Base-by-base conservation (phyloP, 2,888 invertebrate genomes). In the Drosophila ustulata region DNA sequence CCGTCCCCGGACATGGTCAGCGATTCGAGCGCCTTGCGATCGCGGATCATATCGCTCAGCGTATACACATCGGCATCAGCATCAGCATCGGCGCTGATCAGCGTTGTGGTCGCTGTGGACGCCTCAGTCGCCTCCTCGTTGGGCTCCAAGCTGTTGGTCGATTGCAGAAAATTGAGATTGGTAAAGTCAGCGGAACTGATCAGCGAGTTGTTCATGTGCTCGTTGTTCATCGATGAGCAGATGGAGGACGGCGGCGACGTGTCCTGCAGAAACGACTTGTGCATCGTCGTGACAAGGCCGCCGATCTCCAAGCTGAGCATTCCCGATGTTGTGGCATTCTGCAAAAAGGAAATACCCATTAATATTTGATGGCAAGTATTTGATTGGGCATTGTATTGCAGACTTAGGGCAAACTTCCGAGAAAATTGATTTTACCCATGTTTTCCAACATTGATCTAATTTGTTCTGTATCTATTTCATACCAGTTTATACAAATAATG, bases 101-200 rank as follows among this genome's bases (percentile, higher is more conserved):
- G 8, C 37, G 61, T 32, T 41, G 61, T 28, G 41, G 47, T 13
- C 13, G 71, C 56, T 41, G 59, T 28, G 41, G 47, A n/a, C 13
- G 71, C 55, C 23, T 74, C 1, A 74, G 43, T 11, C 6, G 43
- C 6, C 2, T 11, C 5, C 37, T 50, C 57, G 1, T 23, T 25
- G 41, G 63, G 45, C 50, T 89, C 89, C 41, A 89, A 52, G 41
- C 89, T 89, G 23, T 87, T 83, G 2, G 88, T 88, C 7, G 91
- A 91, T 62, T 91, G 91, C 32, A 91, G 76, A 71, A 91, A 91
- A 62, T 89, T 90, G n/a, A 91, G 80, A 69, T 91, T 91, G 41
- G 90, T 89, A 65, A 92, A 92, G 68, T 92, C 92, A 5, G 91
- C 92, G 26, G 92, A 92, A 32, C 91, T 92, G 32, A 92, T 92